Evolutionary conservation across 2,888 invertebrate genomes (phyloP).

Genomic region (Phortica magna): DNA sequence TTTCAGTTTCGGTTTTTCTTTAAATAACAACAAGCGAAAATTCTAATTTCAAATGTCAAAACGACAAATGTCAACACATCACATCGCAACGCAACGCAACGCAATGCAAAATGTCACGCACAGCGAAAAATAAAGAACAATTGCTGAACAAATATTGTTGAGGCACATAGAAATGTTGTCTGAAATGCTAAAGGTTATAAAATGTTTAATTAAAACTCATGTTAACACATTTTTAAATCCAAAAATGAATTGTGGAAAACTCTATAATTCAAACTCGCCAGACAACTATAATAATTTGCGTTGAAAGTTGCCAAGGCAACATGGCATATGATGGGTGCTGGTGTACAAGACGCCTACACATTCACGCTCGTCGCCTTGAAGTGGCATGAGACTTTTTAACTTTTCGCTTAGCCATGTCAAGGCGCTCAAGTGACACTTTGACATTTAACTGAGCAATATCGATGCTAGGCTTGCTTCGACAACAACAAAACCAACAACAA

Average conservation of each 20-base stretch:
- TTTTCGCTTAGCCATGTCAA: too few relatives aligned
- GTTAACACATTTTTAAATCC: neutral
- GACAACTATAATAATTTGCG: neutral
- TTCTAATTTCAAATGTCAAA: conserved; percentile 48
- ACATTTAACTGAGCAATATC: too few relatives aligned
- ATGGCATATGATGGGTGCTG: conserved; percentile 8
- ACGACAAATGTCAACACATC: conserved; percentile 48
- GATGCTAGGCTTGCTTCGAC: too few relatives aligned
- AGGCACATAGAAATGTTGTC: too few relatives aligned
- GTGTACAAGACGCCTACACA: neutral
- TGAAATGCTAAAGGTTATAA: conserved; percentile 12
- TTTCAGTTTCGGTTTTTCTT: neutral
- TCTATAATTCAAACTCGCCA: neutral
- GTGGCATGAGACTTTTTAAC: too few relatives aligned
- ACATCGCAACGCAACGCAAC: conserved; percentile 9
- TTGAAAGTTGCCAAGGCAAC: neutral
- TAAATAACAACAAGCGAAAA: conserved; percentile 8
- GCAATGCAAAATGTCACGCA: conserved; percentile 1
- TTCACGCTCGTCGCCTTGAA: neutral
- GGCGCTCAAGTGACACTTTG: too few relatives aligned
- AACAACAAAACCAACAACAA: too few relatives aligned
- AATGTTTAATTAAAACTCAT: neutral
- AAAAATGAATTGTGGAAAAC: neutral
- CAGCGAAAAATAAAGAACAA: conserved; percentile 12
- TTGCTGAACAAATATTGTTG: neutral